phyloP scores from a whole-genome alignment of 2,113 vertebrate genomes.

The Scopus umbretta region DNA sequence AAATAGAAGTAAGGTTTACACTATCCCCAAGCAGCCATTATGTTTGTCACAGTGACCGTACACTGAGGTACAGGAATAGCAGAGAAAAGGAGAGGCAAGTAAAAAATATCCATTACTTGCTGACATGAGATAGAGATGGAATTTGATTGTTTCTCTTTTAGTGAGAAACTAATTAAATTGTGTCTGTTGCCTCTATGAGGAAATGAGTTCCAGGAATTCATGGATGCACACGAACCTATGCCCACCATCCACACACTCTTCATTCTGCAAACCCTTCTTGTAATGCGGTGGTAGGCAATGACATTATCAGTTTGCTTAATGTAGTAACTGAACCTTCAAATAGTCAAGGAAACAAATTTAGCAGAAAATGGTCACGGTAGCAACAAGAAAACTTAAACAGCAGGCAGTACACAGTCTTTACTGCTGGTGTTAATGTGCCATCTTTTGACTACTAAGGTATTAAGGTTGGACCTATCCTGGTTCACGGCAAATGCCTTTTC shows the following conservation, averaged over 20 bases:
- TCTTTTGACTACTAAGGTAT: not conserved
- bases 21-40: not conserved
- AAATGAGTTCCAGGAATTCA: not conserved
- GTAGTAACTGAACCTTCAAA: not conserved
- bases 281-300: not conserved
- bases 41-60: not conserved
- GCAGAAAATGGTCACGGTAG: not conserved
- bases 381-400: not conserved
- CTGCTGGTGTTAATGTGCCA: not conserved
- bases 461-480: not conserved
- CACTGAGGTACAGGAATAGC: not conserved
- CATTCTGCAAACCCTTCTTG: not conserved
- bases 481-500: not conserved
- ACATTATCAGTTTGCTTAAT: not conserved
- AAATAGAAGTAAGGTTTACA: not conserved
- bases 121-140: not conserved
- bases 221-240: not conserved
- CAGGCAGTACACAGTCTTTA: not conserved
- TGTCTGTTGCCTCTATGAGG: not conserved
- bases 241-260: not conserved
- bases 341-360: not conserved
- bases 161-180: not conserved
- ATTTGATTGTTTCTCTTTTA: constrained; percentile 3
- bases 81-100: not conserved
- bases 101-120: not conserved